Conservation (phyloP, 2,797 vertebrate species). For the Cheirogaleus major region DNA sequence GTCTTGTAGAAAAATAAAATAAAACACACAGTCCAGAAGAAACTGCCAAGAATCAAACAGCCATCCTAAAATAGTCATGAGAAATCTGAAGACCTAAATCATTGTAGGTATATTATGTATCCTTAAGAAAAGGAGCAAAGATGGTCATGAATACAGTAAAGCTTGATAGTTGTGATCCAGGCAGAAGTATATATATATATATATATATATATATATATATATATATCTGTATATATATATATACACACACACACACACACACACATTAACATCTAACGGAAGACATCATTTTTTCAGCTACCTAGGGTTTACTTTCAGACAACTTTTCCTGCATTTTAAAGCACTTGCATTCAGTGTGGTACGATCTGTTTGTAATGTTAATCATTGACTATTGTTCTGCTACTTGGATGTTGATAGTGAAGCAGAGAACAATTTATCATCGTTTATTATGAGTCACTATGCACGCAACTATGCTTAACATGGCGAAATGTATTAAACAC, state of each 20-base stretch:
- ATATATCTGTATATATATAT: too few species aligned
- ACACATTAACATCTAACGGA: slow-evolving; percentile 64
- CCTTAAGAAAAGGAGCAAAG: slow-evolving; percentile 62
- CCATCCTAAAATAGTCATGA: slow-evolving; percentile 57
- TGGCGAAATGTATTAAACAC: slow-evolving; percentile 99
- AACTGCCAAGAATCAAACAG: slow-evolving; percentile 69
- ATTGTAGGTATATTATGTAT: slow-evolving; percentile 62
- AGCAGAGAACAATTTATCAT: slow-evolving; percentile 98
- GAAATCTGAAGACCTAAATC: slow-evolving; percentile 54
- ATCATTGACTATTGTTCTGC: slow-evolving; percentile 99
- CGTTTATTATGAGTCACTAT: slow-evolving; percentile 99
- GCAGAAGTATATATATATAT: not conserved
- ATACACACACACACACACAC: too few species aligned
- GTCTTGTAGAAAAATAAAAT: slow-evolving; percentile 53
- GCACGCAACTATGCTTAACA: slow-evolving; percentile 99
- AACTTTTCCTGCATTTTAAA: slow-evolving; percentile 88
- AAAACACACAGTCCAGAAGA: slow-evolving; percentile 53
- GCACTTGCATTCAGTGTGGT: slow-evolving; percentile 95
- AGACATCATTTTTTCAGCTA: slow-evolving; percentile 78
- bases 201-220: not conserved
- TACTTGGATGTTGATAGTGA: slow-evolving; percentile 99
- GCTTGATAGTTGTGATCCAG: slow-evolving; percentile 41
- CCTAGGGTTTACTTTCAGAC: slow-evolving; percentile 91
- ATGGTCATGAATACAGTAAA: slow-evolving; percentile 52
- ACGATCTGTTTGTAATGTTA: slow-evolving; percentile 97